Percentiles rank a stretch among this genome's conserved stretches.
Evolutionary conservation across 2,888 invertebrate genomes (phyloP).

Genomic region (Alcis repandata): DNA sequence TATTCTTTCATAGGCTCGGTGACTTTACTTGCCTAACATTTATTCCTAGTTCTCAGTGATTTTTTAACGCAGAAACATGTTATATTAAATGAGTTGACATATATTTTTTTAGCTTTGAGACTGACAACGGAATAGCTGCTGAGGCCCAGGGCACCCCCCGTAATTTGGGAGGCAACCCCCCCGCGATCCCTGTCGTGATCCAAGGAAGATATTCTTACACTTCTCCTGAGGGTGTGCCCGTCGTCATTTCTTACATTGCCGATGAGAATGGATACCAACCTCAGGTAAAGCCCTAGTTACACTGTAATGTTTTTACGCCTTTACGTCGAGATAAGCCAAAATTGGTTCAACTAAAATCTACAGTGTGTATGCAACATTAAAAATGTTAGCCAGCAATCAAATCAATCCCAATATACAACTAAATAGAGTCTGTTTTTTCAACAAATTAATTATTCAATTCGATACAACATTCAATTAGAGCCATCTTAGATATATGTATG

Average conservation of each 20-base stretch:
- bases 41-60: too few relatives aligned
- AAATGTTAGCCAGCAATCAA: not conserved
- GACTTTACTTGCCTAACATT: too few relatives aligned
- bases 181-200: slow-evolving; percentile 68
- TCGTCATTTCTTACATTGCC: slow-evolving; percentile 87
- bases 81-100: not conserved
- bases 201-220: slow-evolving; percentile 85
- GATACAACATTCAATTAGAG: too few relatives aligned
- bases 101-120: slow-evolving; percentile 80
- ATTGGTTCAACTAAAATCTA: not conserved
- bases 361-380: not conserved
- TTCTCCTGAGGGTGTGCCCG: slow-evolving; percentile 88
- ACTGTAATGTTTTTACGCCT: not conserved
- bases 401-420: not conserved
- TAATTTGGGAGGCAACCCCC: slow-evolving; percentile 79
- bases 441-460: too few relatives aligned
- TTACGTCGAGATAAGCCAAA: not conserved
- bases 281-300: slow-evolving; percentile 65
- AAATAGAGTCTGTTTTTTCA: too few relatives aligned
- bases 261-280: slow-evolving; percentile 91
- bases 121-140: slow-evolving; percentile 88
- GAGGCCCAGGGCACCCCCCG: slow-evolving; percentile 86
- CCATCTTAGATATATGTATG: too few relatives aligned
- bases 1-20: too few relatives aligned
- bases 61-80: too few relatives aligned